phyloP scores from a whole-genome alignment of 2,113 vertebrate genomes.

The Pogonocichla stellata region DNA sequence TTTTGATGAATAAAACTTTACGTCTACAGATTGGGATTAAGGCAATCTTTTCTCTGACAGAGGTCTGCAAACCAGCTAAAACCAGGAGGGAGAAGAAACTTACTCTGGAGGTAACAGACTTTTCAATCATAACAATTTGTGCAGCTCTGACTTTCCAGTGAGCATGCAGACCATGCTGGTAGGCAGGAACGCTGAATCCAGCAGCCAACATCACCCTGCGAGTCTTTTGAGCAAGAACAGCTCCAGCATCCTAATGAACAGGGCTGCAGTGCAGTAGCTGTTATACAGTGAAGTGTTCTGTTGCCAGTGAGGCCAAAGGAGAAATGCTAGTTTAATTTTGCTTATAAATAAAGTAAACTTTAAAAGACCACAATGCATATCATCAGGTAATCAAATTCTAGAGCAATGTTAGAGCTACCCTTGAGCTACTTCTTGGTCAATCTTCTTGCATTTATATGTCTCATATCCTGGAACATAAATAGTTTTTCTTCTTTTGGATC shows the following conservation, averaged over 20 bases:
- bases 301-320: background rate
- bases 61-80: background rate
- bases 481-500: background rate
- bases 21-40: background rate
- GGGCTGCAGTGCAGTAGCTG: background rate
- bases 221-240: background rate
- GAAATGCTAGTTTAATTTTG: background rate
- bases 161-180: background rate
- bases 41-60: background rate
- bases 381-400: background rate
- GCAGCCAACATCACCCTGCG: background rate
- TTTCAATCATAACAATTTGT: background rate
- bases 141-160: background rate
- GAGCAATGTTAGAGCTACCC: background rate
- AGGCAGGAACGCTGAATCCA: background rate
- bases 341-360: background rate
- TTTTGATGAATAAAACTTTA: background rate
- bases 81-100: background rate
- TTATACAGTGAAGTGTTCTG: background rate
- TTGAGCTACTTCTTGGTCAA: background rate
- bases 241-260: background rate
- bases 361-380: background rate
- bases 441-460: background rate
- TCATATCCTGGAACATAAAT: background rate
- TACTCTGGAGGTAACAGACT: background rate